Percentiles rank a stretch among this genome's conserved stretches.
Evolutionary conservation across 2,113 vertebrate species (phyloP).

Genomic region (Orthonyx spaldingii): DNA sequence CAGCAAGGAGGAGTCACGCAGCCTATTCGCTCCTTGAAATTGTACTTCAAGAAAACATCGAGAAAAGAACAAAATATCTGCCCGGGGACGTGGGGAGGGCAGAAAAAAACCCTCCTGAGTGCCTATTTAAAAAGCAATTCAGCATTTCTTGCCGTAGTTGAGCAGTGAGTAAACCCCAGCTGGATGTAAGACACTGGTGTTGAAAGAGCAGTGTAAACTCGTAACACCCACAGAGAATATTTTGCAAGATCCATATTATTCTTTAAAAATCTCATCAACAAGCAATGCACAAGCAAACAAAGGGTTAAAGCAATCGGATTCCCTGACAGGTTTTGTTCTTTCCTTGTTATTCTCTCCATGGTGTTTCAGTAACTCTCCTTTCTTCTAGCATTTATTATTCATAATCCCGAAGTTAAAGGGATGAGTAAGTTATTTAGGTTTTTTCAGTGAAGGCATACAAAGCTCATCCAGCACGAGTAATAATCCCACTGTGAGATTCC

Average conservation of each 20-base stretch:
- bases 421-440: not conserved
- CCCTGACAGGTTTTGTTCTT: not conserved
- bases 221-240: not conserved
- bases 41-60: not conserved
- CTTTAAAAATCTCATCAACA: not conserved
- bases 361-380: not conserved
- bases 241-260: not conserved
- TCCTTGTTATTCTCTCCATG: not conserved
- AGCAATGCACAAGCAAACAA: accelerated
- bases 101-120: accelerated
- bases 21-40: accelerated
- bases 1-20: not conserved
- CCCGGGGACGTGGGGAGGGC: not conserved
- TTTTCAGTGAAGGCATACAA: not conserved
- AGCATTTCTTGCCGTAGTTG: not conserved
- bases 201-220: not conserved
- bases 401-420: not conserved
- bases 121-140: not conserved
- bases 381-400: not conserved
- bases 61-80: not conserved
- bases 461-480: not conserved
- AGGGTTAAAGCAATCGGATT: not conserved
- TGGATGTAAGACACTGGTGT: not conserved
- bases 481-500: not conserved
- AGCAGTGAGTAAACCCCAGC: not conserved